A percentile compares a stretch with the other conserved stretches of the same genome.
Evolutionary conservation across 2,888 invertebrate species (phyloP).

Genomic region (Scrobipalpa costella): DNA sequence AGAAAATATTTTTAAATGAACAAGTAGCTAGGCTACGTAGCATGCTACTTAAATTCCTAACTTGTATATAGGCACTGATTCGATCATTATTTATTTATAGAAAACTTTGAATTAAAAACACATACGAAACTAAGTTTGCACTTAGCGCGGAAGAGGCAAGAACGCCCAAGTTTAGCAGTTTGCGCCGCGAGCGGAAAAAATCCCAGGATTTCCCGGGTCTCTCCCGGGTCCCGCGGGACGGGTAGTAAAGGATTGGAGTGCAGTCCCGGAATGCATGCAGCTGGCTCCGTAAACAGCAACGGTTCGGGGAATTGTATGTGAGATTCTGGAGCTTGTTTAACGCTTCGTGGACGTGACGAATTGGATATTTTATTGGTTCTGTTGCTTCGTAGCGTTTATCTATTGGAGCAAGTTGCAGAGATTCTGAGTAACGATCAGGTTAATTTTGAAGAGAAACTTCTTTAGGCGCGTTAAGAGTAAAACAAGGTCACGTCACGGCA

Average conservation of each 20-base stretch:
- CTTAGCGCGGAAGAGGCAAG: constrained; percentile 1
- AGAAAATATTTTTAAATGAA: too few species aligned
- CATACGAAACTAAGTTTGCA: constrained; percentile 11
- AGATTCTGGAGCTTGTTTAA: background rate
- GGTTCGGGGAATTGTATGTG: background rate
- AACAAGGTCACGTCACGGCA: too few species aligned
- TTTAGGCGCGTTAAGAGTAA: too few species aligned
- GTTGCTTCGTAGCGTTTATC: background rate
- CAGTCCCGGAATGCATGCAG: background rate
- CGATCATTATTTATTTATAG: background rate
- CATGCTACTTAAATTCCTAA: too few species aligned
- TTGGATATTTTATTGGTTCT: background rate
- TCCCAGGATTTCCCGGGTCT: constrained; percentile 4
- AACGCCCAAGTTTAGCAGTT: constrained; percentile 5
- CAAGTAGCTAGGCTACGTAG: too few species aligned
- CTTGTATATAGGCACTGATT: background rate
- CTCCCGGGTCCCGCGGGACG: constrained; percentile 24
- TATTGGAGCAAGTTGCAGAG: background rate
- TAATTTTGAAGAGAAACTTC: too few species aligned
- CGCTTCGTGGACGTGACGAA: background rate
- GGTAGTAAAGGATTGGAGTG: constrained; percentile 24
- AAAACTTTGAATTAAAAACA: background rate
- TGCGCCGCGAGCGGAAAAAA: constrained; percentile 1
- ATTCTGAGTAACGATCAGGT: background rate
- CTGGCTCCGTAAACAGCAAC: constrained; percentile 9